Percentiles rank a stretch among this genome's conserved stretches.
Conservation (phyloP, 1,140 invertebrate genomes). For the Atopsyche davidsoni region DNA sequence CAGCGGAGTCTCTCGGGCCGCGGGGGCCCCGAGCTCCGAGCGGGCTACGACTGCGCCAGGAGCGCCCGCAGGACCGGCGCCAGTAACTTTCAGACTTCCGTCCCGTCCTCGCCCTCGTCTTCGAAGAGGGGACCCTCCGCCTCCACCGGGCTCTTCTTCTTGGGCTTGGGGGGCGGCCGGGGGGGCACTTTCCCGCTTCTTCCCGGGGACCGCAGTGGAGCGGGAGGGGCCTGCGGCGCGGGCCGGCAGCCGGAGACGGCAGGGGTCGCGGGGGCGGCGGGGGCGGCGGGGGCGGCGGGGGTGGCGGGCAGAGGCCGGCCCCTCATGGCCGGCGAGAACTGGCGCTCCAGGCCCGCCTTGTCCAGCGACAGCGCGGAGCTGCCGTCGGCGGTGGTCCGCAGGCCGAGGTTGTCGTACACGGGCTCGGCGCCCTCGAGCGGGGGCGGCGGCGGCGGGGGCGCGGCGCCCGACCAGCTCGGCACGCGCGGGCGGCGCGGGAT, state of each 20-base stretch:
- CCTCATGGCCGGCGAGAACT: conserved; percentile 50
- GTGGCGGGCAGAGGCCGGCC: conserved; percentile 55
- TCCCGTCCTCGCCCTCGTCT: conserved; percentile 80
- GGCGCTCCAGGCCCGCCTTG: conserved; percentile 48
- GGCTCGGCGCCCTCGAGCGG: conserved; percentile 60
- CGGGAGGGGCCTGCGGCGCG: conserved; percentile 35
- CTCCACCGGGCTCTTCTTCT: conserved; percentile 57
- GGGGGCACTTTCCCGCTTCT: conserved; percentile 66
- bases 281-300: conserved; percentile 31
- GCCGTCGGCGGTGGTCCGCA: conserved; percentile 77
- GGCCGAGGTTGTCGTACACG: conserved; percentile 77
- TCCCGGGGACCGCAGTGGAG: conserved; percentile 34
- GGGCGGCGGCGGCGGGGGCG: conserved; percentile 49
- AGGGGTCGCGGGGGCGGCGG: conserved; percentile 33
- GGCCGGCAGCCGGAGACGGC: conserved; percentile 43
- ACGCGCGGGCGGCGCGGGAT: conserved; percentile 75
- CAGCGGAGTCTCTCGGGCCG: too few species aligned
- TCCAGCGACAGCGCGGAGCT: conserved; percentile 73
- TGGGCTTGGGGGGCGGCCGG: conserved; percentile 72
- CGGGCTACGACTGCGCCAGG: conserved; percentile 18
- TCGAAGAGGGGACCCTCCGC: conserved; percentile 64
- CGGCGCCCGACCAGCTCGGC: conserved; percentile 63
- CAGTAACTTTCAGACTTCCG: conserved; percentile 61
- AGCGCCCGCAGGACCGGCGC: conserved; percentile 21
- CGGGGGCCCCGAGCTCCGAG: too few species aligned